Evolutionary conservation across 1,140 invertebrate species (phyloP), one percentile per base, ranked within the genome.

Genomic region (Trachelipus rathkii): DNA sequence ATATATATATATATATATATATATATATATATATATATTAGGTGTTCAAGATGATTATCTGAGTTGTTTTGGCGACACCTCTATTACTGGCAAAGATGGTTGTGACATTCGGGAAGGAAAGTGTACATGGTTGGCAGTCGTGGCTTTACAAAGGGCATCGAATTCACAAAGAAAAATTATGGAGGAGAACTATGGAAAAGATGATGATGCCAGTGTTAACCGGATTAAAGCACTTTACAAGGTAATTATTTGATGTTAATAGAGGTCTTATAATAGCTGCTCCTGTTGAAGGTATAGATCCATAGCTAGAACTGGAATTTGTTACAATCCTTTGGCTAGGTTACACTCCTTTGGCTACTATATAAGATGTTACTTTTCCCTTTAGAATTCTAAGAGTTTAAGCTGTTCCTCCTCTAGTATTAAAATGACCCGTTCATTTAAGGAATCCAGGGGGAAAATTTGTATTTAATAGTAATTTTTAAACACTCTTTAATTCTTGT

Each of bases 81-180:
- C 89, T 24, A 87, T 93, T 0, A 96, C 91, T 8, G 96, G 95
- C 4, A 99, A 98, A 87, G 86, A 91, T 24, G 93, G 94, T 33
- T 95, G 91, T 6, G 97, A 99, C 83, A 97, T 99, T 79, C 88
- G 92, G 85, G 94, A 97, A 82, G 95, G 95, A 44, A 99, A 99
- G 88, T 99, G 97, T 85, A 91, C 94, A 0, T 99, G 97, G 97
- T 86, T 99, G 23, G 90, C 93, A 15, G 93, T 96, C 15, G 91
- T 94, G 19, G 95, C 96, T 21, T 86, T 98, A 72, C 91, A 95
- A 84, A 88, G 90, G 77, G 92, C 90, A 46, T 90, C 89, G 81
- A 85, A 89, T 0, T 86, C 89, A 33, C 95, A 98, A 84, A 74
- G 79, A 9, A 44, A 19, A 11, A 10, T 81, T 13, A 81, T 81